A percentile compares a stretch with the other conserved stretches of the same genome.
These are phyloP conservation scores for Hippocampus mohnikei DNA, from an alignment of 2,113 vertebrate genomes.

Conservation along the genomic window DNA sequence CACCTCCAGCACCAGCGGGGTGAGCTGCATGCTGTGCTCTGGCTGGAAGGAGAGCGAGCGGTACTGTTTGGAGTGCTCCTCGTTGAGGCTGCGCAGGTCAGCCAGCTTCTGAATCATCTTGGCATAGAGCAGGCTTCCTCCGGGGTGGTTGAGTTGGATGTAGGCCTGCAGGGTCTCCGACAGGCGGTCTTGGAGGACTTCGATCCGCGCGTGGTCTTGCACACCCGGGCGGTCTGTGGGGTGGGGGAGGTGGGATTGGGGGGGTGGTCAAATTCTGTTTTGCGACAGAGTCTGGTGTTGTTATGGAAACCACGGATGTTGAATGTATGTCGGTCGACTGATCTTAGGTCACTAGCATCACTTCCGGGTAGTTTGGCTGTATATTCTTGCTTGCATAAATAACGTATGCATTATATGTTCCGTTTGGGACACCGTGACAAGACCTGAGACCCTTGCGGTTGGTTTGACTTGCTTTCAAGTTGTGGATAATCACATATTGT, in stretches of 20 bases:
- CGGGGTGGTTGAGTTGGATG: conserved; percentile 85
- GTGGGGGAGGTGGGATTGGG: background rate
- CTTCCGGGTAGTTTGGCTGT: conserved; percentile 15
- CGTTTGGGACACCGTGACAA: background rate
- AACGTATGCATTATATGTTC: conserved; percentile 16
- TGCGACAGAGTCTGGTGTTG: background rate
- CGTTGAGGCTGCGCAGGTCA: conserved; percentile 92
- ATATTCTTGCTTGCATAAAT: conserved; percentile 32
- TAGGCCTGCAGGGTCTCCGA: conserved; percentile 91
- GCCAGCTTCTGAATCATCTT: conserved; percentile 99
- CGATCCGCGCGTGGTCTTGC: conserved; percentile 82
- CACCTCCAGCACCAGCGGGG: conserved; percentile 91
- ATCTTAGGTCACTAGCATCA: conserved; percentile 26
- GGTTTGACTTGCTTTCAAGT: background rate
- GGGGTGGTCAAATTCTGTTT: background rate
- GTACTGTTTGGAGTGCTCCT: conserved; percentile 97
- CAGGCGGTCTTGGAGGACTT: conserved; percentile 86
- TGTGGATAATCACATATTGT: background rate
- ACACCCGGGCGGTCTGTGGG: conserved; percentile 86
- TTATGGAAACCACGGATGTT: background rate
- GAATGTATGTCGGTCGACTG: conserved; percentile 10
- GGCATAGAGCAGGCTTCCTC: conserved; percentile 85
- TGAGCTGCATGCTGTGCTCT: conserved; percentile 92
- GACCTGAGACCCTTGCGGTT: background rate
- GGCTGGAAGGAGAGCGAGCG: conserved; percentile 90